phyloP scores from a whole-genome alignment of 2,797 vertebrate genomes.

The Chaetodon trifasciatus region DNA sequence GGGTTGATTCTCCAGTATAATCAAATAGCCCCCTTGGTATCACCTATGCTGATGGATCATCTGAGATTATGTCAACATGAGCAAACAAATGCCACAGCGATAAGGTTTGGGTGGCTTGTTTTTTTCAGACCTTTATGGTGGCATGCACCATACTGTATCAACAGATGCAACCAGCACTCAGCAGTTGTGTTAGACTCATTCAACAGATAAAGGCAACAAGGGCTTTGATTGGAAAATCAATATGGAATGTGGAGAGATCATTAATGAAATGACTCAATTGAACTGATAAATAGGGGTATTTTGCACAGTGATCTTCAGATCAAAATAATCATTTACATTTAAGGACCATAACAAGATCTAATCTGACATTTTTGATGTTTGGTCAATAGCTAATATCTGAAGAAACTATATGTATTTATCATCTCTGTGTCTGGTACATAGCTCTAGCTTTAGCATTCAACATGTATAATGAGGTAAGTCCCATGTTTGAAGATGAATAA shows the following conservation, averaged over 20 bases:
- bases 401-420: not conserved
- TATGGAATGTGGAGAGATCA: not conserved
- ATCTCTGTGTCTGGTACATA: not conserved
- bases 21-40: slow-evolving; percentile 47
- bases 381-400: not conserved
- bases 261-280: slow-evolving; percentile 4
- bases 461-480: not conserved
- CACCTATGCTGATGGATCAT: slow-evolving; percentile 34
- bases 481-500: not conserved
- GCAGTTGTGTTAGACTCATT: slow-evolving; percentile 3
- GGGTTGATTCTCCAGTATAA: slow-evolving; percentile 41
- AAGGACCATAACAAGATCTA: not conserved
- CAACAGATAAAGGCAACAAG: not conserved
- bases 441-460: not conserved
- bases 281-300: not conserved
- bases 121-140: not conserved
- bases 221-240: slow-evolving; percentile 15
- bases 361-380: not conserved
- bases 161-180: not conserved
- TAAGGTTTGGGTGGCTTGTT: slow-evolving; percentile 8
- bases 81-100: slow-evolving; percentile 19
- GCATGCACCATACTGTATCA: no score
- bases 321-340: not conserved
- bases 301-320: not conserved
- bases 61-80: slow-evolving; percentile 15